Conservation (phyloP, 2,113 vertebrate genomes). For the Chascanopsetta lugubris region DNA sequence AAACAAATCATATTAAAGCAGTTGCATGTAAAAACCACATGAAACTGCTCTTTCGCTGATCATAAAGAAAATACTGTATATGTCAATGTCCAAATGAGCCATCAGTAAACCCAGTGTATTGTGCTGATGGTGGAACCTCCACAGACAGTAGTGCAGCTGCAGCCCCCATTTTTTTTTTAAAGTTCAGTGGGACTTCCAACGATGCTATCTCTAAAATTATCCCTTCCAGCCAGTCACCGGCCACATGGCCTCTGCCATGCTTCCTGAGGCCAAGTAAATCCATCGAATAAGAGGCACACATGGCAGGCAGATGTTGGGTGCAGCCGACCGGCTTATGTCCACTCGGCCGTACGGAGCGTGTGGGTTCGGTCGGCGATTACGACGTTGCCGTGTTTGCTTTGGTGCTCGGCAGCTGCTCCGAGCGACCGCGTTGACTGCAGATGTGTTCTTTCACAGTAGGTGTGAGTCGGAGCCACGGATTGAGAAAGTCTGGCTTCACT, state of each 20-base stretch:
- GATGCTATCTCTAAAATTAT: constrained; percentile 9
- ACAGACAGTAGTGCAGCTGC: neutral
- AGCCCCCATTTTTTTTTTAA: neutral
- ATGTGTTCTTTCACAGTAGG: constrained; percentile 17
- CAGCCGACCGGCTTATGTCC: constrained; percentile 13
- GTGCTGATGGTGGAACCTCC: neutral
- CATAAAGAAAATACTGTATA: too few species aligned
- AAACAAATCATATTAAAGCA: too few species aligned
- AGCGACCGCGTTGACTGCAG: neutral
- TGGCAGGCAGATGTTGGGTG: constrained; percentile 62
- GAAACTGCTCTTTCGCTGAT: too few species aligned
- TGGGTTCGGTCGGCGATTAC: constrained; percentile 10
- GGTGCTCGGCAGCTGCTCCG: constrained; percentile 34
- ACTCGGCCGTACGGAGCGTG: neutral
- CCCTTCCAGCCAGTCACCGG: neutral
- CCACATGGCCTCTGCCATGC: neutral
- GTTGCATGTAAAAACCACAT: too few species aligned
- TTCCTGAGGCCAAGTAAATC: constrained; percentile 12
- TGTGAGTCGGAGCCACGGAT: constrained; percentile 45
- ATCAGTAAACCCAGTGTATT: neutral
- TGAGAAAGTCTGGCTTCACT: constrained; percentile 46
- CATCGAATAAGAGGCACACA: constrained; percentile 21
- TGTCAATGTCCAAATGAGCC: neutral
- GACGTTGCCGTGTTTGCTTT: constrained; percentile 23
- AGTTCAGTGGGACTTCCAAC: constrained; percentile 1